Base-by-base conservation (phyloP, 1,140 invertebrate species). In the Lepidurus couesii region DNA sequence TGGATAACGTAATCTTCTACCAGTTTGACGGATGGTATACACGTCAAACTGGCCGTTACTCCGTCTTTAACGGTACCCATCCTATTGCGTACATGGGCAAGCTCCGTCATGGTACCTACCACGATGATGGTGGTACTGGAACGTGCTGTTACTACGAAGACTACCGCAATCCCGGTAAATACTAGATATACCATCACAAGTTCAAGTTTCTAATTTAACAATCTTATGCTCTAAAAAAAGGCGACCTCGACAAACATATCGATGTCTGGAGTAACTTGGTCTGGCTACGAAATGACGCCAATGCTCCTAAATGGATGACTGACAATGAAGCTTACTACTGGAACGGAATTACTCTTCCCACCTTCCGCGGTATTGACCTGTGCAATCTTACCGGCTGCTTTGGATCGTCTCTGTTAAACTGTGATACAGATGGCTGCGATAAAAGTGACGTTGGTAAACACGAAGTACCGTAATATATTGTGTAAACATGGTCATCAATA, bases 91-190 rank as follows among this genome's bases (percentile, higher is more conserved):
- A 81, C 47, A 80, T 81, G 6, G 82, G 82, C 47, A 82, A 82
- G 77, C 42, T 79, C 42, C 75, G 78, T 75, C 82, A 82, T 73
- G 82, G 82, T 11, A 53, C 73, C 76, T 82, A 82, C 75, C 82
- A 82, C 75, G 81, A 82, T 75, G 82, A 82, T 53, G 82, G 82
- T 16, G 82, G 82, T 42, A 79, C 81, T 43, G 81, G 81, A 65
- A 82, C 82, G 11, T 82, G 82, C 47, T 82, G 82, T 77, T 82
- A 82, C 75, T 82, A 80, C 47, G 80, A 82, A 79, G 82, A 82
- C 78, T 82, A 47, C 78, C 79, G 82, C 44, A 82, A 82, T 74
- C 79, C 82, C 11, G 79, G 82, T 82, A 76, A 77, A 65, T n/a
- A 21, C 53, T 65, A 7, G 1, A 65, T 5, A 7, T 5, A 10